phyloP scores from a whole-genome alignment of 2,888 invertebrate species.

The Mesochorus sp. region DNA sequence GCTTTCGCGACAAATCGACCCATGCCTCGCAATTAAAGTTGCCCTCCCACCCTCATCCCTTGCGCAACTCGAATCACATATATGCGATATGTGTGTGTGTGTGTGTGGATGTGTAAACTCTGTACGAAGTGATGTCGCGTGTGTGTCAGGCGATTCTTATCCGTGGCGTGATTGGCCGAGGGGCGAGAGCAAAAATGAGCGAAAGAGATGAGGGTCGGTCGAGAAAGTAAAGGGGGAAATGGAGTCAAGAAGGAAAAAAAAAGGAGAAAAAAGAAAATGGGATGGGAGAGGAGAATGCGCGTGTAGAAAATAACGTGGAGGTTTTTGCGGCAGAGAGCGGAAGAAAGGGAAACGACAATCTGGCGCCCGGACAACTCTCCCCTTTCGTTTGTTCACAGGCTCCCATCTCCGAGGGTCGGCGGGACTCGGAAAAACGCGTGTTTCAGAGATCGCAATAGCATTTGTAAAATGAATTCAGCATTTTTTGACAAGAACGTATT shows the following conservation, averaged over 20 bases:
- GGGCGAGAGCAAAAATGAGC: constrained; percentile 26
- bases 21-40: constrained; percentile 76
- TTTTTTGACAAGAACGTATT: too few species aligned
- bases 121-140: constrained; percentile 36
- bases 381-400: constrained; percentile 12
- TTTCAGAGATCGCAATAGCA: background rate
- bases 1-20: constrained; percentile 76
- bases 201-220: constrained; percentile 4
- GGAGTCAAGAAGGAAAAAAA: background rate
- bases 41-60: too few species aligned
- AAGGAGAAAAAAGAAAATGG: background rate
- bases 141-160: constrained; percentile 70
- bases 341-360: constrained; percentile 46
- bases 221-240: constrained; percentile 10
- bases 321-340: background rate
- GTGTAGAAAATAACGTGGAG: constrained; percentile 5
- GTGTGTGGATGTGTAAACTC: background rate
- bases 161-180: constrained; percentile 70
- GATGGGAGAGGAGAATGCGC: background rate
- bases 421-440: too few species aligned
- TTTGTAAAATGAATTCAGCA: too few species aligned
- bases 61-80: too few species aligned
- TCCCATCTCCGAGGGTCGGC: background rate
- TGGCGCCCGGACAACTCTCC: constrained; percentile 39
- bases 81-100: background rate